Percentiles rank a stretch among this genome's conserved stretches.
Conservation (phyloP, 2,888 invertebrate species). For the Drosophila flavopinicola region DNA sequence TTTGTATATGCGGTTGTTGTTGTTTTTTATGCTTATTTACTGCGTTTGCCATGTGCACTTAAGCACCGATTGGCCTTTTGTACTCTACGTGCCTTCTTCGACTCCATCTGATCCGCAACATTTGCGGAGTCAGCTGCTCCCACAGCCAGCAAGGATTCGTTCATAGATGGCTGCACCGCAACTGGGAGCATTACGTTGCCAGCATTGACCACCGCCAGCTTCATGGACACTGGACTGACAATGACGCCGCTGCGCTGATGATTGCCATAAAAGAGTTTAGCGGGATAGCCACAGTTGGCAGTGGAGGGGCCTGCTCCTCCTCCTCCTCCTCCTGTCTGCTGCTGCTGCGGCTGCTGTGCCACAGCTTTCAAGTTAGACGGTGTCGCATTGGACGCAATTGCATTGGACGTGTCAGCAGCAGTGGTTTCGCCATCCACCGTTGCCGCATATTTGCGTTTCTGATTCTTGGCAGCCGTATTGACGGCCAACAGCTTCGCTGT, state of each 20-base stretch:
- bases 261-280: conserved; percentile 77
- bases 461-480: conserved; percentile 79
- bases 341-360: conserved; percentile 17
- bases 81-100: conserved; percentile 85
- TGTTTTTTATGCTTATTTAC: conserved; percentile 79
- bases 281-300: conserved; percentile 57
- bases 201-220: conserved; percentile 23
- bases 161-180: conserved; percentile 7
- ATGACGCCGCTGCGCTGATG: conserved; percentile 77
- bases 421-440: conserved; percentile 25
- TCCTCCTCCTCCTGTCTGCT: too few species aligned
- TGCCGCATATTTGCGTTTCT: conserved; percentile 77
- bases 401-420: conserved; percentile 51
- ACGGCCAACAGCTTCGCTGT: conserved; percentile 82
- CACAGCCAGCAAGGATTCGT: conserved; percentile 15
- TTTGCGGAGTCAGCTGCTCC: conserved; percentile 34
- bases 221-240: conserved; percentile 75
- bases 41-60: conserved; percentile 84
- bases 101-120: conserved; percentile 72
- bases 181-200: conserved; percentile 4
- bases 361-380: conserved; percentile 43
- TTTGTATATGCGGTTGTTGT: conserved; percentile 53
- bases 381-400: conserved; percentile 63
- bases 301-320: background rate
- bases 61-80: conserved; percentile 84